phyloP scores from a whole-genome alignment of 1,140 invertebrate genomes.

The Philopotamus ludificatus region DNA sequence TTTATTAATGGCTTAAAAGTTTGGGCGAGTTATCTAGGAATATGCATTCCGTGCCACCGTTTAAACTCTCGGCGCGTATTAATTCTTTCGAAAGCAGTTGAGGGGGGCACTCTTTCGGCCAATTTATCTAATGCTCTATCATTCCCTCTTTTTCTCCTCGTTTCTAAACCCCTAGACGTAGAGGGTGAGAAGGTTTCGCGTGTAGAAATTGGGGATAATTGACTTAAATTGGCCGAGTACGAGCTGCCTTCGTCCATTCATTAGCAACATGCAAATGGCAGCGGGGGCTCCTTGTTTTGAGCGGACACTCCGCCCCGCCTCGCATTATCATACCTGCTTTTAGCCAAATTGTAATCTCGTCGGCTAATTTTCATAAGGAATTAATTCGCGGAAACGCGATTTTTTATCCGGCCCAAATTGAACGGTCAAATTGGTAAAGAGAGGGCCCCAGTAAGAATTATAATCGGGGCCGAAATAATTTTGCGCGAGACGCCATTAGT shows the following conservation, averaged over 20 bases:
- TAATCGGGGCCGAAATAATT: too few species aligned
- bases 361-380: background rate
- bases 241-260: conserved; percentile 38
- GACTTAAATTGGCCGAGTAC: conserved; percentile 35
- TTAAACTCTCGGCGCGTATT: too few species aligned
- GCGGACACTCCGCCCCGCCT: background rate
- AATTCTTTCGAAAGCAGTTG: background rate
- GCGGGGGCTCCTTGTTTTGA: conserved; percentile 14
- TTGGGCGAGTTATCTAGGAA: too few species aligned
- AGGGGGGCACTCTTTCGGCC: conserved; percentile 18
- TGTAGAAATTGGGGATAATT: conserved; percentile 38
- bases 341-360: background rate
- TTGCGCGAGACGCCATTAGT: too few species aligned
- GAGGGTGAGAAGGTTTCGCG: conserved; percentile 14
- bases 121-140: conserved; percentile 24
- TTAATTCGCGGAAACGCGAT: background rate
- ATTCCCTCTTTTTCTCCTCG: too few species aligned
- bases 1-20: too few species aligned
- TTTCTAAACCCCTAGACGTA: too few species aligned
- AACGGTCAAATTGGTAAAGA: too few species aligned
- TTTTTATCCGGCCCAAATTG: too few species aligned
- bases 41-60: conserved; percentile 7
- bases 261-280: conserved; percentile 37
- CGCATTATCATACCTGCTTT: conserved; percentile 1
- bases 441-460: too few species aligned